Evolutionary conservation across 92 coral and sea anemone genomes (phyloP).

Genomic region (Porites rus): DNA sequence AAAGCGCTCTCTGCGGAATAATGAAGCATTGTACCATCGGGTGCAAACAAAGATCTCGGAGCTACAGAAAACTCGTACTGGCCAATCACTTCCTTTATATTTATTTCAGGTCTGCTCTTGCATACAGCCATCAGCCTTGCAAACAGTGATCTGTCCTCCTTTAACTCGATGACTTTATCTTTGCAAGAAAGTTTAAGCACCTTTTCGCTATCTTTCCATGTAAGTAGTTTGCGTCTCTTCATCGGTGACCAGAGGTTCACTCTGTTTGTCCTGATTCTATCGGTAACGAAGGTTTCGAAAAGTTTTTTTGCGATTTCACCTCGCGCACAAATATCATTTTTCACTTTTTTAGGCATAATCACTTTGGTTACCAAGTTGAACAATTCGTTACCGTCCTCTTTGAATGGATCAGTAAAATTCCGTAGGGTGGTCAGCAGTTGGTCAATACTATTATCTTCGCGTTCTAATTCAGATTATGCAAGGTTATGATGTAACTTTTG

Average conservation of each 20-base stretch:
- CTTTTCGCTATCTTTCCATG: conserved; percentile 41
- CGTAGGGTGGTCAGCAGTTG: too few species aligned
- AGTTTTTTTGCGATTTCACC: conserved; percentile 34
- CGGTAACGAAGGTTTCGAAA: conserved; percentile 39
- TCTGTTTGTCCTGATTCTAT: conserved; percentile 39
- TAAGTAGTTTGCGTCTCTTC: conserved; percentile 51
- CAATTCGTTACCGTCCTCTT: conserved; percentile 17
- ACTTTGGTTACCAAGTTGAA: conserved; percentile 62
- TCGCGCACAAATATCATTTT: conserved; percentile 32
- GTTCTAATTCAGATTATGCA: not conserved
- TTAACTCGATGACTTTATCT: conserved; percentile 44
- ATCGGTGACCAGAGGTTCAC: conserved; percentile 57
- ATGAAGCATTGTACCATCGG: too few species aligned
- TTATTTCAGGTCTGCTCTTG: too few species aligned
- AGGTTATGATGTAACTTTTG: too few species aligned
- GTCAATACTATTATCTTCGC: conserved; percentile 46
- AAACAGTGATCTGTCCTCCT: conserved; percentile 54
- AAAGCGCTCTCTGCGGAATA: too few species aligned
- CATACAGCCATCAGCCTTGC: conserved; percentile 39
- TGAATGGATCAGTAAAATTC: conserved; percentile 55
- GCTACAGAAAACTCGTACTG: too few species aligned
- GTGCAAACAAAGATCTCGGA: too few species aligned
- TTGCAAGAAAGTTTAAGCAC: conserved; percentile 15
- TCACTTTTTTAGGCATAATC: conserved; percentile 47
- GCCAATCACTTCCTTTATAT: too few species aligned